Conservation (phyloP, 2,797 vertebrate genomes). For the Macrochelys suwanniensis region DNA sequence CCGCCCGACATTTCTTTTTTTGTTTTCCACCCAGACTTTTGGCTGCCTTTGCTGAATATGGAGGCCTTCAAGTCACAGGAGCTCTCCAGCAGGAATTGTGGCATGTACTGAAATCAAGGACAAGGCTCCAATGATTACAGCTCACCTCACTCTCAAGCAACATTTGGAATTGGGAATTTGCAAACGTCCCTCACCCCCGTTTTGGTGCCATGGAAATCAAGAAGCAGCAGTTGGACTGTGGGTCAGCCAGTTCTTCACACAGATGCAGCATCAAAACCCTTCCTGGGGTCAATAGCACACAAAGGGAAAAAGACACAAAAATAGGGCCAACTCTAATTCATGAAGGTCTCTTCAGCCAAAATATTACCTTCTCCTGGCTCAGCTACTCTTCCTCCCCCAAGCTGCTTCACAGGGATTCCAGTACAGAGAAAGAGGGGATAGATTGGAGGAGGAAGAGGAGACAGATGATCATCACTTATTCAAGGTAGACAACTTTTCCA, state of each 20-base stretch:
- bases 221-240: slow-evolving; percentile 12
- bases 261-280: not conserved
- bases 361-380: slow-evolving; percentile 2
- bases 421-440: slow-evolving; percentile 16
- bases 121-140: slow-evolving; percentile 27
- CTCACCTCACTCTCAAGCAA: slow-evolving; percentile 21
- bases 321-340: not conserved
- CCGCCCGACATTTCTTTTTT: not conserved
- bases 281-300: not conserved
- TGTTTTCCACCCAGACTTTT: slow-evolving; percentile 47
- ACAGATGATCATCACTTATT: not conserved
- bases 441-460: slow-evolving; percentile 35
- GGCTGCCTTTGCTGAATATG: slow-evolving; percentile 32
- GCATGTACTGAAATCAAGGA: slow-evolving; percentile 42
- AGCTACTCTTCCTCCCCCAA: not conserved
- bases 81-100: slow-evolving; percentile 41
- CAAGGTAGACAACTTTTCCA: slow-evolving; percentile 17
- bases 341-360: not conserved
- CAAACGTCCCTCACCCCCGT: not conserved
- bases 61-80: slow-evolving; percentile 28
- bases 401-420: slow-evolving; percentile 26
- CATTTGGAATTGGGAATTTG: slow-evolving; percentile 41
- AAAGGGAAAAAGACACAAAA: slow-evolving; percentile 1
- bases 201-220: slow-evolving; percentile 17
- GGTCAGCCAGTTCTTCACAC: slow-evolving; percentile 6